These are phyloP conservation scores for Pterophyllum scalare DNA, from an alignment of 2,113 vertebrate genomes.

Conservation along the genomic window DNA sequence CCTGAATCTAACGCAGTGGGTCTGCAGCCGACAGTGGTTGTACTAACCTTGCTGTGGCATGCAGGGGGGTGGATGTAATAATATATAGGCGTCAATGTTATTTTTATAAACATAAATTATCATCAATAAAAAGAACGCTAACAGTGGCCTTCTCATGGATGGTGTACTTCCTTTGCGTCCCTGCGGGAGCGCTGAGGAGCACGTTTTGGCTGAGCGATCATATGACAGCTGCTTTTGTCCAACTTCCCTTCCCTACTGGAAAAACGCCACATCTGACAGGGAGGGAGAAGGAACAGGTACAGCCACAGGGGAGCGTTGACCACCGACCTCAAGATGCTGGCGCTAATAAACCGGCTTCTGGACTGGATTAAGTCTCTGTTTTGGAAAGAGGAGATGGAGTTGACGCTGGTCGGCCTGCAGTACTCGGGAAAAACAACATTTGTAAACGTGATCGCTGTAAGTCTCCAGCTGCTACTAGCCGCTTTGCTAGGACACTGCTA, in stretches of 20 bases:
- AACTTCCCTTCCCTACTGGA: constrained; percentile 63
- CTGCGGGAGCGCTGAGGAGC: constrained; percentile 43
- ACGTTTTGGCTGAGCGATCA: constrained; percentile 40
- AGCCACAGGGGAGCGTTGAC: constrained; percentile 23
- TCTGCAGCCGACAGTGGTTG: neutral
- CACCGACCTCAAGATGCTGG: constrained; percentile 81
- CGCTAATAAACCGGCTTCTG: constrained; percentile 86
- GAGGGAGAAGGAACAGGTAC: constrained; percentile 50
- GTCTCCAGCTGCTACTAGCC: constrained; percentile 70
- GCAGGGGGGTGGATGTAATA: neutral
- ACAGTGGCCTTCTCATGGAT: neutral
- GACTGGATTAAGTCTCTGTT: constrained; percentile 90
- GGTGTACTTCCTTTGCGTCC: neutral
- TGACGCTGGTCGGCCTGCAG: constrained; percentile 90
- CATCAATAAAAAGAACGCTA: neutral
- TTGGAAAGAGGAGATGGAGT: constrained; percentile 94
- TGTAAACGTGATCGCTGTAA: constrained; percentile 90
- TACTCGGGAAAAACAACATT: constrained; percentile 92
- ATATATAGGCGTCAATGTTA: neutral
- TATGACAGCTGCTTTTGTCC: constrained; percentile 63
- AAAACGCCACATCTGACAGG: constrained; percentile 74
- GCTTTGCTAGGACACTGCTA: constrained; percentile 58
- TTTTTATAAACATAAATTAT: neutral
- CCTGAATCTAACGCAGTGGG: too few species aligned
- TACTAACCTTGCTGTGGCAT: neutral